Evolutionary conservation across 2,113 vertebrate species (phyloP).

Genomic region (Onychostruthus taczanowskii): DNA sequence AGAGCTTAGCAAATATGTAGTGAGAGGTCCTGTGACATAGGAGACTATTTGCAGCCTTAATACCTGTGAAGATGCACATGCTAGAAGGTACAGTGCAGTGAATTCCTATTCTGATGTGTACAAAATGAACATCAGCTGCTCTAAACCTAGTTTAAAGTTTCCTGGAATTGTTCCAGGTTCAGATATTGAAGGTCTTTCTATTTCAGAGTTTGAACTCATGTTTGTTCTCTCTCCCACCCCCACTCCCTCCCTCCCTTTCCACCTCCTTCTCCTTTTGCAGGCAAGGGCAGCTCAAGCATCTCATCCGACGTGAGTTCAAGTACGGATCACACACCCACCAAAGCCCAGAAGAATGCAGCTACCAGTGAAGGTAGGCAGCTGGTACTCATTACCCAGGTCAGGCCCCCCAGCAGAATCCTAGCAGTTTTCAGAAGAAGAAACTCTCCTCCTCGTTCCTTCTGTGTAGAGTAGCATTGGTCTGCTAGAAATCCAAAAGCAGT

Average conservation of each 20-base stretch:
- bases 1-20: background rate
- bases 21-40: background rate
- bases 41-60: background rate
- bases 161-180: background rate
- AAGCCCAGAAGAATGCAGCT: slow-evolving; percentile 95
- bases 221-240: background rate
- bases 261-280: slow-evolving; percentile 70
- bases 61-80: background rate
- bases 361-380: slow-evolving; percentile 97
- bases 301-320: slow-evolving; percentile 99
- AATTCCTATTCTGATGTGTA: background rate
- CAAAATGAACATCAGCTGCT: background rate
- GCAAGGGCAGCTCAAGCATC: slow-evolving; percentile 99
- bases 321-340: slow-evolving; percentile 96
- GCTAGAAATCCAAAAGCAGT: slow-evolving; percentile 69
- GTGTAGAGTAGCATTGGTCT: background rate
- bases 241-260: background rate
- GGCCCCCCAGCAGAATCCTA: background rate
- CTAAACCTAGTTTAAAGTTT: background rate
- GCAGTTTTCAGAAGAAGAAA: slow-evolving; percentile 32
- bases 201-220: background rate
- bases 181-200: background rate
- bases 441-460: background rate
- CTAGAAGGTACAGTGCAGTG: background rate
- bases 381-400: slow-evolving; percentile 74